Percentiles rank a stretch among this genome's conserved stretches.
Conservation (phyloP, 2,888 invertebrate genomes). For the Ophion costatus region DNA sequence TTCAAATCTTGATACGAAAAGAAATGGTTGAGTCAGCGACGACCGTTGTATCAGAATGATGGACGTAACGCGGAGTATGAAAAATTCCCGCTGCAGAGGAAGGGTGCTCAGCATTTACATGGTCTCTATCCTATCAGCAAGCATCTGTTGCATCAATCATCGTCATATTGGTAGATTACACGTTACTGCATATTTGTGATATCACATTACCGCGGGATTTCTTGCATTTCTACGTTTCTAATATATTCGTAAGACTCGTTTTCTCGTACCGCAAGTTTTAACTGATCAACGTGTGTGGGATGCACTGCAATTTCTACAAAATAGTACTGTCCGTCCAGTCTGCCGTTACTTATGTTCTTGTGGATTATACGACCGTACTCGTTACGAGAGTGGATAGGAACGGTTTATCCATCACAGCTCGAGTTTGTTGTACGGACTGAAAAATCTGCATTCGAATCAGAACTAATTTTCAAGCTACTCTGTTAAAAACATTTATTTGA, state of each 20-base stretch:
- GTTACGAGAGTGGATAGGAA: no score
- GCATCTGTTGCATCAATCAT: slow-evolving; percentile 44
- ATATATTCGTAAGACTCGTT: slow-evolving; percentile 1
- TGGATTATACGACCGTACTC: slow-evolving; percentile 7
- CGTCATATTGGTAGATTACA: slow-evolving; percentile 29
- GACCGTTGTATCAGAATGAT: not conserved
- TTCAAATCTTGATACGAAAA: not conserved
- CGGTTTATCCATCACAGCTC: no score
- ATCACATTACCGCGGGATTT: slow-evolving; percentile 24
- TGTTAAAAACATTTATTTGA: no score
- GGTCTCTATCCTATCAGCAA: slow-evolving; percentile 16
- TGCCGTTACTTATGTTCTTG: slow-evolving; percentile 9
- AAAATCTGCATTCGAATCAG: no score
- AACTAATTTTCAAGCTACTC: no score
- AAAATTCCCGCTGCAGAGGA: not conserved
- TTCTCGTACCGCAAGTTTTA: slow-evolving; percentile 12
- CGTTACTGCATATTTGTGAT: slow-evolving; percentile 10
- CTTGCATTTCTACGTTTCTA: slow-evolving; percentile 28
- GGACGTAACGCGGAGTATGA: not conserved
- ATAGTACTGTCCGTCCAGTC: not conserved
- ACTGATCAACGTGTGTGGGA: not conserved
- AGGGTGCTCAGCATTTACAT: slow-evolving; percentile 8
- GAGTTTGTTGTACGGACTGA: no score
- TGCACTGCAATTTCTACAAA: slow-evolving; percentile 11
- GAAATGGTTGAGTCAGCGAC: not conserved